A percentile compares a stretch with the other conserved stretches of the same genome.
These are phyloP conservation scores for Brachionus paranguensis DNA, from an alignment of 1,140 invertebrate species.

Conservation along the genomic window DNA sequence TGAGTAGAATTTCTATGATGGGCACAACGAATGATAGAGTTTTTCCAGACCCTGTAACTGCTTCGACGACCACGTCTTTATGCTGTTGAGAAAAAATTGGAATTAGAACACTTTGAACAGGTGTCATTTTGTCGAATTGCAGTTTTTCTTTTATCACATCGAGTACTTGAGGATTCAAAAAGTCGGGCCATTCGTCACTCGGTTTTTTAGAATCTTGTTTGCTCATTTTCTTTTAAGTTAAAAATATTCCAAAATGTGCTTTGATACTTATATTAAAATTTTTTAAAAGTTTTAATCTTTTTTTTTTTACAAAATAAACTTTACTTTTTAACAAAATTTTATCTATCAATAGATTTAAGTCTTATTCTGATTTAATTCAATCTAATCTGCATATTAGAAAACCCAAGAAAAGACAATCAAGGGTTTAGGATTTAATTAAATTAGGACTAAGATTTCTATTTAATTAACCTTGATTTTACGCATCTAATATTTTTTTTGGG, in stretches of 20 bases:
- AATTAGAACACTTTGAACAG: constrained; percentile 30
- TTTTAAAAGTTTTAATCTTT: not conserved
- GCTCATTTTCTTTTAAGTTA: not conserved
- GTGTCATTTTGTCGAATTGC: constrained; percentile 36
- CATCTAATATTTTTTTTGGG: too few relatives aligned
- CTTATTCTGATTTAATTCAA: too few relatives aligned
- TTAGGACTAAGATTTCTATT: too few relatives aligned
- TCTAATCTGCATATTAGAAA: too few relatives aligned
- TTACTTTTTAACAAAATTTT: not conserved
- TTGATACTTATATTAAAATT: not conserved
- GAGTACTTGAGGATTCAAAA: not conserved
- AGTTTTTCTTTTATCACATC: not conserved
- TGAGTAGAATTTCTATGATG: constrained; percentile 73
- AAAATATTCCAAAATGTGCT: not conserved
- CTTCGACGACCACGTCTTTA: constrained; percentile 93
- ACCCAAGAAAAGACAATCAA: too few relatives aligned
- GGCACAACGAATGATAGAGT: constrained; percentile 89
- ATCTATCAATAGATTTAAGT: too few relatives aligned
- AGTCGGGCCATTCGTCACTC: constrained; percentile 17
- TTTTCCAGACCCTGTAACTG: constrained; percentile 92
- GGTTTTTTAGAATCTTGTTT: not conserved
- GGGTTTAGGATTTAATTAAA: too few relatives aligned
- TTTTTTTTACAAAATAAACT: not conserved
- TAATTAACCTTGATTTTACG: too few relatives aligned
- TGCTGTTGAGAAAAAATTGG: constrained; percentile 61